Evolutionary conservation across 2,888 invertebrate genomes (phyloP).

Genomic region (Macrophya annulata): DNA sequence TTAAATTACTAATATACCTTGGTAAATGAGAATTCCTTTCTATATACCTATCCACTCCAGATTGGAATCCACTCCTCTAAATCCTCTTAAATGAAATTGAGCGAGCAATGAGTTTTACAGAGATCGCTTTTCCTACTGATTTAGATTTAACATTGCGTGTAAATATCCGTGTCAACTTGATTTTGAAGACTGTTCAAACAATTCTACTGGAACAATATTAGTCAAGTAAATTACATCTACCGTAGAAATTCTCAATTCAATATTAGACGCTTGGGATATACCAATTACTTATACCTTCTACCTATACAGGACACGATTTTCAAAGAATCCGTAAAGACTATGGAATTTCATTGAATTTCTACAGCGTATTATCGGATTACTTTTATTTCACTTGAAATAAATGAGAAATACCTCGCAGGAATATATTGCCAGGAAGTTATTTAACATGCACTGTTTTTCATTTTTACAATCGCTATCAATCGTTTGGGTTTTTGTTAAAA

Average conservation of each 20-base stretch:
- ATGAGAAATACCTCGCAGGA: constrained; percentile 1
- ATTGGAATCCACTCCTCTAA: constrained; percentile 1
- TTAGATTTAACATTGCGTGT: constrained; percentile 5
- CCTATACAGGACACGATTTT: background rate
- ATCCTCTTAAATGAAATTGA: constrained; percentile 43
- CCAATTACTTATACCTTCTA: background rate
- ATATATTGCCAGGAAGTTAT: background rate
- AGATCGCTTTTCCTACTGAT: background rate
- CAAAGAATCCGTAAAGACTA: background rate
- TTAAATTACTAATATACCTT: constrained; percentile 27
- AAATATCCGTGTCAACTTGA: background rate
- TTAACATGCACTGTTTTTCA: background rate
- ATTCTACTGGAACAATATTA: background rate
- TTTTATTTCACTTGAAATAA: background rate
- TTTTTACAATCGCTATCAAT: background rate
- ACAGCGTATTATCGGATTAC: background rate
- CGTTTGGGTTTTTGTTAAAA: background rate
- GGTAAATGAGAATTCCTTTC: constrained; percentile 23
- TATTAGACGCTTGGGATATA: background rate
- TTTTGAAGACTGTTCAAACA: background rate
- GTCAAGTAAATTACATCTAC: background rate
- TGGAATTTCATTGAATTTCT: background rate
- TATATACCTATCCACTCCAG: background rate
- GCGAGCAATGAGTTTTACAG: constrained; percentile 23
- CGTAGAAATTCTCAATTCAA: background rate